Conservation (phyloP, 2,888 invertebrate species). For the Lysandra coridon region DNA sequence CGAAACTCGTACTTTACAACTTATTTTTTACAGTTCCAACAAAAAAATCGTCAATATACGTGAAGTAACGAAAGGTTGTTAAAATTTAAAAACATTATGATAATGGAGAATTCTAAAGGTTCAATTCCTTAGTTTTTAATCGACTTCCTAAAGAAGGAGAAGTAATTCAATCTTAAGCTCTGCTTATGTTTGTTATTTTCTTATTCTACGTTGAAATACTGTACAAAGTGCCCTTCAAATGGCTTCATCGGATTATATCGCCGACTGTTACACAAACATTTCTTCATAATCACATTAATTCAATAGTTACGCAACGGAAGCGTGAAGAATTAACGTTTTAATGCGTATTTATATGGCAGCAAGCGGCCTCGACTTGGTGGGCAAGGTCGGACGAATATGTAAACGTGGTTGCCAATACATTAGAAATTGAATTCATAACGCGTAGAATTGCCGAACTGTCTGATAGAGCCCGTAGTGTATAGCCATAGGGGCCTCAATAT, state of each 20-base stretch:
- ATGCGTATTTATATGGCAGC: conserved; percentile 24
- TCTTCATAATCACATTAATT: conserved; percentile 28
- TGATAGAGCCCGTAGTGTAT: not conserved
- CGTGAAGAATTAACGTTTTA: conserved; percentile 9
- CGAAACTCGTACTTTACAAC: too few species aligned
- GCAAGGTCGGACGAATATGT: conserved; percentile 25
- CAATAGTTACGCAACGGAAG: conserved; percentile 28
- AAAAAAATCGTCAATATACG: too few species aligned
- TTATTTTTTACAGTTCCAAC: too few species aligned
- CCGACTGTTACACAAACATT: conserved; percentile 8
- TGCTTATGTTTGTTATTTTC: too few species aligned
- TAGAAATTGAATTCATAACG: not conserved
- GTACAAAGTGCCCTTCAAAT: conserved; percentile 13
- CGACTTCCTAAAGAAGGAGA: too few species aligned
- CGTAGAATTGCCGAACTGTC: not conserved
- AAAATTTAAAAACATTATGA: too few species aligned
- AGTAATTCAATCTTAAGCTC: too few species aligned
- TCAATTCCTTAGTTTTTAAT: too few species aligned
- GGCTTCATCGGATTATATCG: conserved; percentile 9
- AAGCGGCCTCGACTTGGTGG: conserved; percentile 6
- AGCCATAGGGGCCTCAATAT: too few species aligned
- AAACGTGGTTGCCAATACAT: conserved; percentile 8
- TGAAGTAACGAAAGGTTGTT: too few species aligned
- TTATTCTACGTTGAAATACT: not conserved
- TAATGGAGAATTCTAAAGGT: too few species aligned